Evolutionary conservation across 2,888 invertebrate genomes (phyloP), one percentile per base, ranked within the genome.

Genomic region (Xylocampa areola): DNA sequence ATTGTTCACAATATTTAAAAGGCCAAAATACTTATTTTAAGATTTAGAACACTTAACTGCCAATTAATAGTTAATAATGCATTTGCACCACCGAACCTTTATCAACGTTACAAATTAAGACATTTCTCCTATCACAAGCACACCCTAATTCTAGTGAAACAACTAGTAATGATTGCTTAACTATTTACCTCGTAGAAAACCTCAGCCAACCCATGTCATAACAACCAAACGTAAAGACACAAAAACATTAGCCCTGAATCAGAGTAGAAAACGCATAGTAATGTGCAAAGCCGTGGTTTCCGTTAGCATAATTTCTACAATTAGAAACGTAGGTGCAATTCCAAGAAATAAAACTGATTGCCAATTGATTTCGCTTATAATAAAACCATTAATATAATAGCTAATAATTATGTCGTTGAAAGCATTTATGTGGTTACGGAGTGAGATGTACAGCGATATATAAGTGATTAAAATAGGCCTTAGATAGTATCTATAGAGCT

Each of bases 231-330:
- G 11, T 17, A 29, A 30, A 27, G 8, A 23, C 16, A 50, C 7
- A 13, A 40, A 29, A 0, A 23, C 11, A 0, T 8, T 33, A 57
- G 32, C 55, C 49, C 47, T 57, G 49, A 67, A 57, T 53, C 27
- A 37, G 6, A 27, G 2, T 61, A 61, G 55, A 63, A 69, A 63
- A 54, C 49, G 19, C 4, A 57, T 17, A 40, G 7, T 13, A n/a
- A 29, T 7, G 6, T 11, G 4, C 35, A 37, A 39, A 35, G 1
- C 50, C 5, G 50, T 4, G 21, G 48, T 47, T 54, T 57, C 60
- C 57, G 59, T 60, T 57, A 43, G 2, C 37, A 51, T 52, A 49
- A 54, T 69, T 54, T 54, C 52, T 50, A 52, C 45, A 71, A 68
- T 73, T 64, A 64, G 40, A 53, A 59, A 58, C 57, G 4, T 13